Base-by-base conservation (phyloP, 2,888 invertebrate genomes). In the Pardosa pseudoannulata region DNA sequence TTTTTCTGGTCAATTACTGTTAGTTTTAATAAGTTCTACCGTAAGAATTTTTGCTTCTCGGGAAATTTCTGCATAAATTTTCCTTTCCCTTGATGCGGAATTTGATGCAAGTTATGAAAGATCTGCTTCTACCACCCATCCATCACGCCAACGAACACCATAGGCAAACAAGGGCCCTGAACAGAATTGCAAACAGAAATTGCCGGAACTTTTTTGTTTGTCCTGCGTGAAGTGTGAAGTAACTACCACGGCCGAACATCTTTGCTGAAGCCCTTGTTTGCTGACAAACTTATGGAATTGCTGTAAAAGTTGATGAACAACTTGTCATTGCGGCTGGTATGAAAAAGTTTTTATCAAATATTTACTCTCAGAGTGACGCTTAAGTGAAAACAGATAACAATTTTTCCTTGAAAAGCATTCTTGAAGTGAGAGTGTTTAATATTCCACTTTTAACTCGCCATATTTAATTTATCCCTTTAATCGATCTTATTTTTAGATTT, bases 141-240 rank as follows among this genome's bases (percentile, higher is more conserved):
- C 64, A 72, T 79, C 79, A 72, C 46, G 29, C 27, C 23, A n/a
- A 23, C 36, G 41, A 32, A 72, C 56, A 23, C 36, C 29, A 50
- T 28, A 28, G 36, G 79, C 39, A 79, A 79, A 71, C 65, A 72
- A n/a, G 31, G 23, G 32, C 23, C 36, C 39, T 64, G 56, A 71
- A 64, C 64, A 68, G 71, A 56, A 70, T 71, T 19, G 71, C 79
- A 71, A 71, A 79, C 72, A 79, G 36, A 70, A 79, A 79, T 31
- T 79, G 64, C 79, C 46, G 27, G 31, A 36, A 79, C 79, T 46
- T 62, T n/a, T n/a, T 72, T 79, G 79, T 79, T 79, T 79, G 72
- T 65, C 64, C 72, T 79, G 56, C 32, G 62, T 31, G 70, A 79
- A 73, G 72, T 73, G 72, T 65, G 65, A 72, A 39, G 56, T 50